These are phyloP conservation scores for Marcusenius ussheri DNA, from an alignment of 2,113 vertebrate species.

Conservation along the genomic window DNA sequence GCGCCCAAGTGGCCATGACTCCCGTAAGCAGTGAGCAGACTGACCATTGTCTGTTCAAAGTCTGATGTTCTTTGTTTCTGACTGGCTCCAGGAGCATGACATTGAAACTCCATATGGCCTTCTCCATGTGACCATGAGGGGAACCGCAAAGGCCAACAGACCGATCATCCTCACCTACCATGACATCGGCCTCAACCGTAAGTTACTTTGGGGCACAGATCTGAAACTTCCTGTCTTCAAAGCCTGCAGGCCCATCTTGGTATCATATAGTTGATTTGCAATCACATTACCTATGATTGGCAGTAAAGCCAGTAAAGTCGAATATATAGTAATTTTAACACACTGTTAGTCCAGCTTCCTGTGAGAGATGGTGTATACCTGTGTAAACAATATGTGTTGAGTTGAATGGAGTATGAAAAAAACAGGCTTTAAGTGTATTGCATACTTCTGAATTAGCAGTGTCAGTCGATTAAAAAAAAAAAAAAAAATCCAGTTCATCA, in stretches of 20 bases:
- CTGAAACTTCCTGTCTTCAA: not conserved
- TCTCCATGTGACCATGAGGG: conserved; percentile 87
- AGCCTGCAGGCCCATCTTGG: not conserved
- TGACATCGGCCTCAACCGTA: conserved; percentile 94
- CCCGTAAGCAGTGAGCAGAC: not conserved
- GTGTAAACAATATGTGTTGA: not conserved
- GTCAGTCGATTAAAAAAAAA: not conserved
- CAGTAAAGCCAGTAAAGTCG: not conserved
- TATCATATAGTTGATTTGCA: not conserved
- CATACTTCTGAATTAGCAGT: not conserved
- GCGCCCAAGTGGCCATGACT: not conserved
- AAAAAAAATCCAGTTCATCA: too few relatives aligned
- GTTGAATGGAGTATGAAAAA: not conserved
- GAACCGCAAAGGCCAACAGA: conserved; percentile 78
- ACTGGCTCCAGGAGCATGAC: conserved; percentile 77
- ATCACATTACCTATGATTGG: not conserved
- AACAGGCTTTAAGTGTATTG: not conserved
- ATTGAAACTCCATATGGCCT: conserved; percentile 83
- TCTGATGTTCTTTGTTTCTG: not conserved
- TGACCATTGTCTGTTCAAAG: not conserved
- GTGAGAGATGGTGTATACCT: not conserved
- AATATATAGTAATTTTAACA: not conserved
- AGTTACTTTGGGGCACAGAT: conserved; percentile 41
- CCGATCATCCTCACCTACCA: conserved; percentile 94
- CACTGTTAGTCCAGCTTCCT: not conserved